Base-by-base conservation (phyloP, 1,140 invertebrate genomes). In the Hylyphantes graminicola region DNA sequence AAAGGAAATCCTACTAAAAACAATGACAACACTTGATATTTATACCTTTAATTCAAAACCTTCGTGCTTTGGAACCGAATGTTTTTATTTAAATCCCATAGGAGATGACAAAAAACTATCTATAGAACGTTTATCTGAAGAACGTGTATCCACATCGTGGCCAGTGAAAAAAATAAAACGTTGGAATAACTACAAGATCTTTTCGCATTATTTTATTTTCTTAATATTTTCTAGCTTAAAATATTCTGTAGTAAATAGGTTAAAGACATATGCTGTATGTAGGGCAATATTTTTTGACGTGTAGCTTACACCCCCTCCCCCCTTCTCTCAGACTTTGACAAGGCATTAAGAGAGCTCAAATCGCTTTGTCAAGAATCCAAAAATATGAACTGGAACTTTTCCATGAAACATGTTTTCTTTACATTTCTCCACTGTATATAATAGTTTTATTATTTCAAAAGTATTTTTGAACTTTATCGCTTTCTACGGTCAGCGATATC, bases 31-130 rank as follows among this genome's bases (percentile, higher is more conserved):
- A 50, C 11, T 5, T 15, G 59, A 78, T 78, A 78, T 78, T 78
- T 78, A 78, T 78, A 65, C 63, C 76, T 78, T 78, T 64, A 78
- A 78, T 78, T 78, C 67, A 78, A 78, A 78, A 65, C 76, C 51
- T 78, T 10, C 76, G 76, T 78, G 76, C 76, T 78, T 78, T 78
- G 76, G 67, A 78, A 67, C 8, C 76, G 50, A 53, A 78, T 78
- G 67, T n/a, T 78, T 67, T 67, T 51, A 78, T 67, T 78, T 53
- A 67, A 65, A 54, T 78, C 76, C 63, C 50, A n/a, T 9, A 21
- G 19, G 35, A 35, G 76, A 78, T n/a, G n/a, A 13, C 17, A 35
- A 67, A 76, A 78, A 67, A 67, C 76, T 78, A 67, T 67, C 76
- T 78, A 15, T 35, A 35, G 35, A 35, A 35, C 35, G 63, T 50